Base-by-base conservation (phyloP, 2,113 vertebrate species). In the Rhombomys opimus region DNA sequence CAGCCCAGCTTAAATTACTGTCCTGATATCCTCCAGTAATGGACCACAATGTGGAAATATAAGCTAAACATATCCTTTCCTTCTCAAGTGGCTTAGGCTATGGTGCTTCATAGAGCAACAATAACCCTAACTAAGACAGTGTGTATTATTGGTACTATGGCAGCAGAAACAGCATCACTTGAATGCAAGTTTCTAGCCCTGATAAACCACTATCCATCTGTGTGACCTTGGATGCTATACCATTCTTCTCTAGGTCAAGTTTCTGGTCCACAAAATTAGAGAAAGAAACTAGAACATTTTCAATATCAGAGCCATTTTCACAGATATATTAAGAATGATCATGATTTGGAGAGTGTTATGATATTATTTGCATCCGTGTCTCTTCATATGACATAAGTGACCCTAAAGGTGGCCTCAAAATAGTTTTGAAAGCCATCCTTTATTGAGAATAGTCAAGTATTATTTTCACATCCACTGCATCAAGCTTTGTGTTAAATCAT, bases 221-320 rank as follows among this genome's bases (percentile, higher is more conserved):
- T 73, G 18, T 68, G n/a, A 52, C 17, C 0, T 67, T 50, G 12
- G 22, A 0, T 41, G 35, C 23, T 50, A 87, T 38, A 72, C 22
- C 84, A 90, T 70, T 54, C 46, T 35, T 72, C 68, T 91, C 17
- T 91, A 50, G 2, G 1, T 87, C 91, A 59, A 3, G 88, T 89
- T 94, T 59, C 57, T 91, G 86, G 7, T 91, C 87, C 59, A 35
- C 32, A 78, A 95, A 88, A 89, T 76, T 76, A 94, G 4, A 18
- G 7, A 90, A 80, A 2, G 92, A 38, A 15, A 54, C 35, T 78
- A 87, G 27, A 80, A 78, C 6, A 65, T 89, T 82, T 17, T 63
- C 52, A 78, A 41, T 11, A 11, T 65, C 70, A 75, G 41, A 90
- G 5, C 8, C 1, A 27, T 89, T 97, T 95, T 84, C n/a, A 32